phyloP scores from a whole-genome alignment of 2,113 vertebrate genomes.

The Hippocampus guttulatus region DNA sequence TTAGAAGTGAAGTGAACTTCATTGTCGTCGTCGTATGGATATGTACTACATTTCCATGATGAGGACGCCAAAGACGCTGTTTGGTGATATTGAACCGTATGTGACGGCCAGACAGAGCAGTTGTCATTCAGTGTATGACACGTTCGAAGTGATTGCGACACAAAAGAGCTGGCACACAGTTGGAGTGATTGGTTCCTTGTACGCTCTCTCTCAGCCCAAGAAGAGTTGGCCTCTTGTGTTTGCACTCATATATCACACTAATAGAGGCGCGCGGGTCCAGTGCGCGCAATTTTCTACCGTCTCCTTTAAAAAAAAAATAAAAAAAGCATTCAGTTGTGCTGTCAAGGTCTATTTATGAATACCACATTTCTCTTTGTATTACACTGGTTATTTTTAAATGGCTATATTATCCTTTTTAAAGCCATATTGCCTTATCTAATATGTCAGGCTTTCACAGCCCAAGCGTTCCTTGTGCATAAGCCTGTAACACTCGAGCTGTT shows the following conservation, averaged over 20 bases:
- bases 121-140: neutral
- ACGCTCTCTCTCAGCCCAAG: neutral
- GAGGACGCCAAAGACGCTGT: neutral
- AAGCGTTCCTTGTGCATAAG: constrained; percentile 8
- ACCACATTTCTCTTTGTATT: constrained; percentile 6
- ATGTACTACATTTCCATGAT: too few relatives aligned
- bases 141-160: neutral
- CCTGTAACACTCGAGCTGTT: constrained; percentile 25
- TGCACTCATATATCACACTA: neutral
- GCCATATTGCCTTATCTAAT: constrained; percentile 23
- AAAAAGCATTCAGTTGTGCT: neutral
- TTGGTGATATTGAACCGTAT: neutral
- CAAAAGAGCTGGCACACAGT: neutral
- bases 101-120: too few relatives aligned
- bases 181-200: neutral
- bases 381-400: constrained; percentile 9
- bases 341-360: constrained; percentile 7
- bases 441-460: constrained; percentile 3
- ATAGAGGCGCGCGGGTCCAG: neutral
- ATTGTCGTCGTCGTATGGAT: too few relatives aligned
- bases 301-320: neutral
- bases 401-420: constrained; percentile 15
- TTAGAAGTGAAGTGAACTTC: neutral
- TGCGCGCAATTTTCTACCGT: neutral
- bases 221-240: neutral